phyloP scores from a whole-genome alignment of 92 coral and sea anemone species.

The Zoanthus gigantus region DNA sequence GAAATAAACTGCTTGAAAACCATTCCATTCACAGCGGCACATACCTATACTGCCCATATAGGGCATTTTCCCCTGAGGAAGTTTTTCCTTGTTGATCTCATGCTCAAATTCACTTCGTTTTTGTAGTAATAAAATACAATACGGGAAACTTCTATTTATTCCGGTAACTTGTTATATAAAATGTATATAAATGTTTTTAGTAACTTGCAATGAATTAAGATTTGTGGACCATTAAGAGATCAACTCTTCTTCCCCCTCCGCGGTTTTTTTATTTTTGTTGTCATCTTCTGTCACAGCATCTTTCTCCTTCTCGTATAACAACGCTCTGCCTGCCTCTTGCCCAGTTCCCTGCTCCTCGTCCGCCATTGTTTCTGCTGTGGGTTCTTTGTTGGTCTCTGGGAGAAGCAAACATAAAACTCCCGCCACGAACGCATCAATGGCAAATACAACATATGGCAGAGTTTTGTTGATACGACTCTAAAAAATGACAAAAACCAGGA shows the following conservation, averaged over 20 bases:
- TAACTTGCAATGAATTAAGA: neutral
- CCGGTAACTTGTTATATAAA: no score
- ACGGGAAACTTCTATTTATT: no score
- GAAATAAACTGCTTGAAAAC: no score
- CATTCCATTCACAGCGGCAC: no score
- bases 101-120: no score
- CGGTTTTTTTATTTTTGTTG: neutral
- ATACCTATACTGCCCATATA: no score
- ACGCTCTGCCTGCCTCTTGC: slow-evolving; percentile 18
- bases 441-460: slow-evolving; percentile 86
- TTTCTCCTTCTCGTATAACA: slow-evolving; percentile 24
- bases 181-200: neutral
- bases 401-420: slow-evolving; percentile 86
- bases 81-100: no score
- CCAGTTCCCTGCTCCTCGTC: slow-evolving; percentile 44
- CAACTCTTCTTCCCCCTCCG: neutral
- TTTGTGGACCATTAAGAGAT: neutral
- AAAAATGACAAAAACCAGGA: neutral
- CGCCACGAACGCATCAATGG: slow-evolving; percentile 85
- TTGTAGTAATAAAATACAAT: no score
- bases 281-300: slow-evolving; percentile 19
- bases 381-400: slow-evolving; percentile 89
- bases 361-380: slow-evolving; percentile 86
- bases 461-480: slow-evolving; percentile 67
- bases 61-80: no score